Evolutionary conservation across 2,797 vertebrate genomes (phyloP).

Genomic region (Serranus cabrilla): DNA sequence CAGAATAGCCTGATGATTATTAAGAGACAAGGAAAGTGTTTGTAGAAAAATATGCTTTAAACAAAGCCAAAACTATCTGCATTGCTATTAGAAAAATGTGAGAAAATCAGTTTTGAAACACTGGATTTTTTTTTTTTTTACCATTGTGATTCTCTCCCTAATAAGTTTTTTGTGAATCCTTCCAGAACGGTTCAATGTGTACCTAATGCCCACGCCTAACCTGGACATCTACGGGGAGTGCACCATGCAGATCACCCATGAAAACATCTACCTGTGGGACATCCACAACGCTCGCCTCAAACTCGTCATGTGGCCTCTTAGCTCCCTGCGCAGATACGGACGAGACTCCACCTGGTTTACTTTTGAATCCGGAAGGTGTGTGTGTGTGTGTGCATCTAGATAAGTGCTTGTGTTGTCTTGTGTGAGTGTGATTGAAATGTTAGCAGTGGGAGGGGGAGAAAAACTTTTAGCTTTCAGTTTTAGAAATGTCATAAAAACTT

Average conservation of each 20-base stretch:
- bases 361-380: conserved; percentile 96
- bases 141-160: neutral
- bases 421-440: conserved; percentile 44
- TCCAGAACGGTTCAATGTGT: conserved; percentile 97
- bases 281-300: conserved; percentile 98
- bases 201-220: conserved; percentile 98
- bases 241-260: conserved; percentile 99
- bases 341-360: conserved; percentile 99
- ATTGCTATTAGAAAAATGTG: too few relatives aligned
- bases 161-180: conserved; percentile 38
- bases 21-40: neutral
- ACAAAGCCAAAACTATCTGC: too few relatives aligned
- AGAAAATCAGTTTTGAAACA: too few relatives aligned
- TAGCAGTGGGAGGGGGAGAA: conserved; percentile 8
- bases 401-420: neutral
- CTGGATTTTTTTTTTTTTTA: too few relatives aligned
- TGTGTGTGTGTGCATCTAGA: conserved; percentile 16
- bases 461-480: conserved; percentile 20
- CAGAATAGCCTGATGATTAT: neutral
- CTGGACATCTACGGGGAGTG: conserved; percentile 99
- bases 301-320: conserved; percentile 99
- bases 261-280: conserved; percentile 99
- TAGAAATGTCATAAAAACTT: conserved; percentile 62
- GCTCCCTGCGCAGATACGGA: conserved; percentile 95
- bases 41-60: neutral